phyloP scores from a whole-genome alignment of 2,113 vertebrate genomes.

The Oncorhynchus keta region DNA sequence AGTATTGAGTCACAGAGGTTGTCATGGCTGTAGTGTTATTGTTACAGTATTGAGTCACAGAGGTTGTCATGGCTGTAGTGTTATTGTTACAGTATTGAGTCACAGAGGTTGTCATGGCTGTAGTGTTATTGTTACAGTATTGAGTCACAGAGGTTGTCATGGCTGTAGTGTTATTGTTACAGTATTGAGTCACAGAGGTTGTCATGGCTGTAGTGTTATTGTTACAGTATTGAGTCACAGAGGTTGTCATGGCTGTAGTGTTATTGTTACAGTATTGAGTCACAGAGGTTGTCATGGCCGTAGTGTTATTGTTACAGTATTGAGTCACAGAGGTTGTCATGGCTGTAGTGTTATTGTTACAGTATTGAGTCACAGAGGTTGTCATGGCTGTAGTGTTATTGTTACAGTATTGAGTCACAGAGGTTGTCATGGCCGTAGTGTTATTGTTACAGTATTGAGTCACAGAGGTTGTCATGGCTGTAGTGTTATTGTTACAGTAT shows the following conservation, averaged over 20 bases:
- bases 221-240: background rate
- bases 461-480: background rate
- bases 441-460: background rate
- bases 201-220: background rate
- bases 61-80: background rate
- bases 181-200: conserved; percentile 4
- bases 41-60: background rate
- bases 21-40: background rate
- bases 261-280: conserved; percentile 4
- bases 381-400: background rate
- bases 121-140: background rate
- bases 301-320: background rate
- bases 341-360: background rate
- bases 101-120: background rate
- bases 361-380: conserved; percentile 3
- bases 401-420: background rate
- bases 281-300: background rate
- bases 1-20: conserved; percentile 3
- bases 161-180: background rate
- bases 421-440: background rate
- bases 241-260: background rate
- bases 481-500: background rate
- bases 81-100: conserved; percentile 4
- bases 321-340: conserved; percentile 1
- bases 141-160: conserved; percentile 5